phyloP scores from a whole-genome alignment of 2,888 invertebrate species.

The Pantelozetes paolii region DNA sequence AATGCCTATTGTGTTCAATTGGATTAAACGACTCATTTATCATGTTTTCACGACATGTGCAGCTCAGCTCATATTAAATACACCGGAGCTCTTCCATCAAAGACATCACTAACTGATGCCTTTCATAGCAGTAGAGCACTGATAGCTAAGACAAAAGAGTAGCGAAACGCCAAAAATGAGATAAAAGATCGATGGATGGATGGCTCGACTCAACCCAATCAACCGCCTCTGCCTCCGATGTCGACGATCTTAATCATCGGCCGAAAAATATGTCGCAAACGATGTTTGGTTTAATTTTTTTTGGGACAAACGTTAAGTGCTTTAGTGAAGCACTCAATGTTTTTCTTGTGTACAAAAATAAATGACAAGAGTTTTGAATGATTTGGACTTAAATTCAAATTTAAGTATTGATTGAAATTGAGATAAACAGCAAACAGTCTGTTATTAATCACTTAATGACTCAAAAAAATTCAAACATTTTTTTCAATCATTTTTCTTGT shows the following conservation, averaged over 20 bases:
- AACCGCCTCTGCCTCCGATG: background rate
- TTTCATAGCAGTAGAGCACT: background rate
- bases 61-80: background rate
- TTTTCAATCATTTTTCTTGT: too few species aligned
- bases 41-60: conserved; percentile 30
- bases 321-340: background rate
- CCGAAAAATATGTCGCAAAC: background rate
- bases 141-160: background rate
- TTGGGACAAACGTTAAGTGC: background rate
- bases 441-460: too few species aligned
- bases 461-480: too few species aligned
- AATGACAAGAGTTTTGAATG: background rate
- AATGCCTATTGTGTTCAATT: conserved; percentile 10
- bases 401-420: too few species aligned
- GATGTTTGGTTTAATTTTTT: conserved; percentile 5
- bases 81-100: background rate
- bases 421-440: too few species aligned
- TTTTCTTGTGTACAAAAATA: background rate
- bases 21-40: conserved; percentile 26
- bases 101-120: background rate
- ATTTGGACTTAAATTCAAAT: too few species aligned
- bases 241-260: background rate
- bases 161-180: conserved; percentile 5
- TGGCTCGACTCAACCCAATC: conserved; percentile 8
- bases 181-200: conserved; percentile 15